A percentile compares a stretch with the other conserved stretches of the same genome.
Conservation (phyloP, 2,797 vertebrate genomes). For the Microhierax caerulescens region DNA sequence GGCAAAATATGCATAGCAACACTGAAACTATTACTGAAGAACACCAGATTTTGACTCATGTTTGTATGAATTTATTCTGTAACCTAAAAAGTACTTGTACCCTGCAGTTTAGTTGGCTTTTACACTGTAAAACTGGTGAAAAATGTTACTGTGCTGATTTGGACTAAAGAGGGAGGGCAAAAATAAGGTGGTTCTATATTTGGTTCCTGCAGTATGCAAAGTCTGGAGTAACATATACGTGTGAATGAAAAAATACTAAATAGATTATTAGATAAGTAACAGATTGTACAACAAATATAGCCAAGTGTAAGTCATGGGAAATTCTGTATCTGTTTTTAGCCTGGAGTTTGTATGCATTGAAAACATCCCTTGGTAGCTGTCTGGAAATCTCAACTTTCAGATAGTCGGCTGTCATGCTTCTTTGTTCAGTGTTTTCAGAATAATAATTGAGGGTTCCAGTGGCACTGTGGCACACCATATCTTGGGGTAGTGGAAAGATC, state of each 20-base stretch:
- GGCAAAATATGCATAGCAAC: background rate
- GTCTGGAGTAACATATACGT: background rate
- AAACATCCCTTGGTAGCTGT: background rate
- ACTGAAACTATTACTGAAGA: background rate
- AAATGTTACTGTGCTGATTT: background rate
- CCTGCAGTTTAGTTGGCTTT: background rate
- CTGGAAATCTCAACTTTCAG: background rate
- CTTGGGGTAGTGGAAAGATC: constrained; percentile 14
- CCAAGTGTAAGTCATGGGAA: background rate
- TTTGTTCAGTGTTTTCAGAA: constrained; percentile 22
- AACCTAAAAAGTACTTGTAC: background rate
- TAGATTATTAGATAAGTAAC: background rate
- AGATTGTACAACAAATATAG: background rate
- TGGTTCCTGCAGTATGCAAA: background rate
- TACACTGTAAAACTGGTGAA: background rate
- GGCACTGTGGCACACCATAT: background rate
- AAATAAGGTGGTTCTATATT: background rate
- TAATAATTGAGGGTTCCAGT: background rate
- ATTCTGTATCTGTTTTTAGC: background rate
- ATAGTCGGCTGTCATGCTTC: background rate
- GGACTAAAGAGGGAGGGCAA: background rate
- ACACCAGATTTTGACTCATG: background rate
- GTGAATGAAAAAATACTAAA: background rate
- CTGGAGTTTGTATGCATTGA: background rate
- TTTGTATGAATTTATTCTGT: background rate